Evolutionary conservation across 2,888 invertebrate species (phyloP).

Genomic region (Drosophila rubida): DNA sequence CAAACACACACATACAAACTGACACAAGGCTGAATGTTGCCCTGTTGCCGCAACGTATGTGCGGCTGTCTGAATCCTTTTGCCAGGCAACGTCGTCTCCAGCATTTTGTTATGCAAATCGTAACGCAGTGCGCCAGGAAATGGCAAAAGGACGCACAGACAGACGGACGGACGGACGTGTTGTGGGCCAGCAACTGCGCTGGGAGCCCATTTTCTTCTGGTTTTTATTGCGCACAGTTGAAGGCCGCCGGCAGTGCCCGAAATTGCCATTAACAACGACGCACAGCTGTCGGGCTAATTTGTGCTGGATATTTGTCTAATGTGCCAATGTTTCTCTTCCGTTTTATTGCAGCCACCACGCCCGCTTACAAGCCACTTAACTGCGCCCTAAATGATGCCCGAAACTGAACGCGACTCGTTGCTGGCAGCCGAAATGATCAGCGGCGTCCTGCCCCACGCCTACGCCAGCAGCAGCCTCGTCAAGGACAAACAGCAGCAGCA

Average conservation of each 20-base stretch:
- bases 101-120: constrained; percentile 80
- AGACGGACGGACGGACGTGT: constrained; percentile 5
- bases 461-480: constrained; percentile 64
- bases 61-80: constrained; percentile 47
- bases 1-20: constrained; percentile 37
- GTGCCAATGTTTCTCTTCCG: constrained; percentile 13
- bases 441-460: constrained; percentile 80
- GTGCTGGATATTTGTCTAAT: constrained; percentile 17
- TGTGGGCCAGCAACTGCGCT: constrained; percentile 36
- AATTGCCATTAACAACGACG: constrained; percentile 50
- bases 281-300: constrained; percentile 66
- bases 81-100: constrained; percentile 44
- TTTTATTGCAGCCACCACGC: constrained; percentile 54
- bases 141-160: constrained; percentile 42
- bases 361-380: constrained; percentile 48
- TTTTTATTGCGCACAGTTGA: constrained; percentile 67
- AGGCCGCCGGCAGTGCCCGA: constrained; percentile 12
- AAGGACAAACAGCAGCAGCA: constrained; percentile 64
- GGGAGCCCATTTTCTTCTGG: constrained; percentile 53
- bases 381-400: constrained; percentile 84
- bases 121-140: constrained; percentile 78
- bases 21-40: constrained; percentile 33
- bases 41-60: constrained; percentile 55
- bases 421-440: constrained; percentile 83
- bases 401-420: constrained; percentile 83